Base-by-base conservation (phyloP, 2,113 vertebrate genomes). In the Mirounga angustirostris region DNA sequence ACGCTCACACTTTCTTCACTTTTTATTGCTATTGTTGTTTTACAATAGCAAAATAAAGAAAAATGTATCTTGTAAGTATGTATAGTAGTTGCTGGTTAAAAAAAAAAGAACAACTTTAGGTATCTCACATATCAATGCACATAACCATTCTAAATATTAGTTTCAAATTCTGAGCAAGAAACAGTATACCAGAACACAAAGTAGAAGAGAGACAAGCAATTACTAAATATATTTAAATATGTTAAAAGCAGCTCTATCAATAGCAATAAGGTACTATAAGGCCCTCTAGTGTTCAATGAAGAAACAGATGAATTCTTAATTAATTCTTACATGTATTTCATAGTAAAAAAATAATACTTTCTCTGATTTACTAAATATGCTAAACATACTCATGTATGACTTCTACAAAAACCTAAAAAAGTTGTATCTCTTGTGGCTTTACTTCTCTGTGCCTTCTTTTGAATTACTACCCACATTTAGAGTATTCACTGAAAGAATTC, bases 221-320 rank as follows among this genome's bases (percentile, higher is more conserved):
- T 12, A 67, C 28, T 88, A 96, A 95, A 56, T 79, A 22, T 16
- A 59, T 26, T 0, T 4, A 91, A 50, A 10, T 19, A 87, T 0
- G 33, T 19, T 87, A 63, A 3, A 3, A 0, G 56, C 85, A 93
- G 63, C 2, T 76, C 33, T 80, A 52, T 11, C 24, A 69, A 54
- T 22, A 96, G 59, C 19, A 97, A 40, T 59, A 97, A 97, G 95
- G 94, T 61, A 50, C 81, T 83, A 78, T 91, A 98, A 88, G 84
- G 97, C 98, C 99, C 98, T 98, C 98, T 99, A 98, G 98, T 98
- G 98, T 97, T 98, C 92, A 98, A 36, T 94, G 50, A 93, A 92
- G 67, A 94, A 93, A 97, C 3, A 78, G 21, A 85, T 67, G 69
- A 79, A 88, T 97, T 92, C 14, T 92, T 43, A 92, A 95, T 90